Evolutionary conservation across 64 coral and sea anemone genomes (phyloP).

Genomic region (Porites australiensis): DNA sequence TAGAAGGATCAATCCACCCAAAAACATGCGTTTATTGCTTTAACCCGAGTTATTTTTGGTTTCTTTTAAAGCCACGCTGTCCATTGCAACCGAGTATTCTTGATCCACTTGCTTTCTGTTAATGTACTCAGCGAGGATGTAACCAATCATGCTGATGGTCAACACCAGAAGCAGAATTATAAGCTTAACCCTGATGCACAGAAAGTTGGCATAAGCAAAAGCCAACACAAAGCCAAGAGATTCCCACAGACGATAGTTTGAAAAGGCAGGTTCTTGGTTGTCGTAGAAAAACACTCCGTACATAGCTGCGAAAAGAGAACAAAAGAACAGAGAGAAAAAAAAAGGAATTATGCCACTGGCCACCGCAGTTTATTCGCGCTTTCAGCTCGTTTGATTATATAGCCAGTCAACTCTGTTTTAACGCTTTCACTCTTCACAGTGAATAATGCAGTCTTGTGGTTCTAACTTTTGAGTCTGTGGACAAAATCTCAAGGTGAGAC

Average conservation of each 20-base stretch:
- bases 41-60: neutral
- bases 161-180: conserved; percentile 79
- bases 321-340: neutral
- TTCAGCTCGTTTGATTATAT: too few relatives aligned
- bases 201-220: conserved; percentile 79
- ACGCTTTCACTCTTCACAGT: too few relatives aligned
- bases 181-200: conserved; percentile 86
- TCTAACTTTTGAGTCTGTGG: too few relatives aligned
- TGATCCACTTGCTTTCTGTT: conserved; percentile 69
- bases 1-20: neutral
- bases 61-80: neutral
- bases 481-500: too few relatives aligned
- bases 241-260: conserved; percentile 98
- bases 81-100: conserved; percentile 5
- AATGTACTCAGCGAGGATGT: conserved; percentile 74
- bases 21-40: neutral
- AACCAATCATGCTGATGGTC: conserved; percentile 61
- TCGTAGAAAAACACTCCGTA: conserved; percentile 92
- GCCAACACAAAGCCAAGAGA: conserved; percentile 89
- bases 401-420: too few relatives aligned
- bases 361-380: too few relatives aligned
- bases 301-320: conserved; percentile 71
- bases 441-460: too few relatives aligned
- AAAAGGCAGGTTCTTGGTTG: conserved; percentile 97
- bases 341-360: too few relatives aligned